A percentile compares a stretch with the other conserved stretches of the same genome.
Evolutionary conservation across 2,797 vertebrate species (phyloP).

Genomic region (Sebastes vulpes): DNA sequence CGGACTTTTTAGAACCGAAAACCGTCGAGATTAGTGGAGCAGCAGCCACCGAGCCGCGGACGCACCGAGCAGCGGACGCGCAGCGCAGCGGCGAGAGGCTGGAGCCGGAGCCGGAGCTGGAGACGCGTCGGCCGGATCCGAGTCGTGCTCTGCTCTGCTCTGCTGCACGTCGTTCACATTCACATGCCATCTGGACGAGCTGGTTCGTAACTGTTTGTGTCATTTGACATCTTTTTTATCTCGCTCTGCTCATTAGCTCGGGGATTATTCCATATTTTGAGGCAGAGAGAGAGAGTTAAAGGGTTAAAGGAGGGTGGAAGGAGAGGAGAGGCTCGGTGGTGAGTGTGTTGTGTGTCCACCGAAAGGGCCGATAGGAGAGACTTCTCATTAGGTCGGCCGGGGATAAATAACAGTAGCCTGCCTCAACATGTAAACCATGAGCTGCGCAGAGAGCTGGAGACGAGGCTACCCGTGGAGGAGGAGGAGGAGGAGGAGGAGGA

Average conservation of each 20-base stretch:
- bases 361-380: constrained; percentile 71
- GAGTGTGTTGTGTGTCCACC: constrained; percentile 24
- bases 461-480: constrained; percentile 54
- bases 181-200: constrained; percentile 77
- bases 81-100: constrained; percentile 68
- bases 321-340: constrained; percentile 52
- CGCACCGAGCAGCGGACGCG: constrained; percentile 18
- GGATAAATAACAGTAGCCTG: constrained; percentile 76
- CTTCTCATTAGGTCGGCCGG: constrained; percentile 69
- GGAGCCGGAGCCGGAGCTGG: constrained; percentile 44
- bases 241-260: constrained; percentile 75
- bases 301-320: constrained; percentile 8
- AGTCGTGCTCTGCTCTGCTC: constrained; percentile 52
- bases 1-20: constrained; percentile 88
- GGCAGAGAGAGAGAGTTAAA: constrained; percentile 3
- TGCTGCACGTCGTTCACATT: constrained; percentile 70
- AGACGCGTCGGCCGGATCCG: constrained; percentile 51
- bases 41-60: constrained; percentile 69
- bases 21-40: constrained; percentile 85
- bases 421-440: constrained; percentile 76
- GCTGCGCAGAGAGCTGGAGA: constrained; percentile 77
- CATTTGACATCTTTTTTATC: constrained; percentile 83
- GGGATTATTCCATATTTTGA: constrained; percentile 76
- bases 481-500: constrained; percentile 4
- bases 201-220: constrained; percentile 86